Evolutionary conservation across 2,797 vertebrate species (phyloP).

Genomic region (Danio jaintianensis): DNA sequence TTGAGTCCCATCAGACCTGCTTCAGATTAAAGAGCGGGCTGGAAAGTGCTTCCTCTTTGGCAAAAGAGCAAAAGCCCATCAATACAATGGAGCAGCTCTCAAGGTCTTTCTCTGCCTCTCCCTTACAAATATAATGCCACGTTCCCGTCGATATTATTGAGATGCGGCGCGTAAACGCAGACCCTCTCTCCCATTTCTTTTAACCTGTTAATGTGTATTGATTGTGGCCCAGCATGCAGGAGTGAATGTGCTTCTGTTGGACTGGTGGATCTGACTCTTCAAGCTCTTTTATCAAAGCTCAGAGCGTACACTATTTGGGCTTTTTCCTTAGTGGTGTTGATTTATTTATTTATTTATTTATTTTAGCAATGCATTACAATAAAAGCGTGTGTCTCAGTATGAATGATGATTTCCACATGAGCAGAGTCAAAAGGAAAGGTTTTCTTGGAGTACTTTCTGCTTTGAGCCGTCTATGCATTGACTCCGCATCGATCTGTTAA

Average conservation of each 20-base stretch:
- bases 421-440: slow-evolving; percentile 38
- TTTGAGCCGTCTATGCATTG: slow-evolving; percentile 8
- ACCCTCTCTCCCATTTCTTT: slow-evolving; percentile 71
- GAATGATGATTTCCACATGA: slow-evolving; percentile 38
- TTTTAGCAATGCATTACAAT: slow-evolving; percentile 21
- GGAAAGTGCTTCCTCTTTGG: slow-evolving; percentile 65
- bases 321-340: slow-evolving; percentile 23
- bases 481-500: slow-evolving; percentile 24
- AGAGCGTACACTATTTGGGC: neutral
- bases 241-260: slow-evolving; percentile 52
- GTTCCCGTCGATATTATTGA: slow-evolving; percentile 76
- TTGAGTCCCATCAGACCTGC: slow-evolving; percentile 74
- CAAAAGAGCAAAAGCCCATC: slow-evolving; percentile 54
- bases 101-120: slow-evolving; percentile 51
- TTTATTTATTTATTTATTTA: neutral
- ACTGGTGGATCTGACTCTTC: slow-evolving; percentile 38
- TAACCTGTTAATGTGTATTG: slow-evolving; percentile 87
- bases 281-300: slow-evolving; percentile 48
- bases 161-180: slow-evolving; percentile 77
- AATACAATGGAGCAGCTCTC: slow-evolving; percentile 56
- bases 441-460: neutral
- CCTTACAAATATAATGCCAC: slow-evolving; percentile 55
- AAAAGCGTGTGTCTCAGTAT: slow-evolving; percentile 24
- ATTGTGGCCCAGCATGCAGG: slow-evolving; percentile 70
- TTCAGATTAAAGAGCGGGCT: slow-evolving; percentile 78